Evolutionary conservation across 2,888 invertebrate species (phyloP).

Genomic region (Latrodectus elegans): DNA sequence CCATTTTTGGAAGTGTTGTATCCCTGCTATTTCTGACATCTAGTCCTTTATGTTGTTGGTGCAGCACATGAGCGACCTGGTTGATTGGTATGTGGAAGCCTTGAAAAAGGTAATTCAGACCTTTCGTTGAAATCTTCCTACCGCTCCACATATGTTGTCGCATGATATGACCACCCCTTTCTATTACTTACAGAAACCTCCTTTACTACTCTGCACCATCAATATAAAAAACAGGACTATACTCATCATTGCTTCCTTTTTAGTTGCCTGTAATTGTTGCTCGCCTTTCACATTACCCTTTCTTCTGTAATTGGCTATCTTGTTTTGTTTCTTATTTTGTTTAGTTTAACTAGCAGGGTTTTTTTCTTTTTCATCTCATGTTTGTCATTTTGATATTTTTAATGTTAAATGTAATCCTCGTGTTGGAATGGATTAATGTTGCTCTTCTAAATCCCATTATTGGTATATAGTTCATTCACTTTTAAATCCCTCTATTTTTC

Average conservation of each 20-base stretch:
- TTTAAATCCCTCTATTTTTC: too few relatives aligned
- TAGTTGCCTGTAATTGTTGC: not conserved
- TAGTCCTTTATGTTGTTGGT: slow-evolving; percentile 70
- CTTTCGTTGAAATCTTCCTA: slow-evolving; percentile 52
- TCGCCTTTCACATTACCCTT: not conserved
- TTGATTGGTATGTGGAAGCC: slow-evolving; percentile 71
- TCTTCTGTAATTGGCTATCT: too few relatives aligned
- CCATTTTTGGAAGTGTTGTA: slow-evolving; percentile 63
- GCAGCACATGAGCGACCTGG: slow-evolving; percentile 71
- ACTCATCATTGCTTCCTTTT: not conserved
- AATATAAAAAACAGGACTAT: slow-evolving; percentile 51
- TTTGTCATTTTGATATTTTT: not conserved
- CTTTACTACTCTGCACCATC: slow-evolving; percentile 52
- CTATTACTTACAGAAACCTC: slow-evolving; percentile 12
- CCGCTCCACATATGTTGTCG: slow-evolving; percentile 59
- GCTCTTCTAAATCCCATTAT: slow-evolving; percentile 21
- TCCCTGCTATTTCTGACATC: slow-evolving; percentile 69
- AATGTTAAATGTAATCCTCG: slow-evolving; percentile 8
- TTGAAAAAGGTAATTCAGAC: slow-evolving; percentile 70
- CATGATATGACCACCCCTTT: slow-evolving; percentile 38
- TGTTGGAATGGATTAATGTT: slow-evolving; percentile 42
- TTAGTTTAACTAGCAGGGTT: too few relatives aligned
- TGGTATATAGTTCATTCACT: not conserved
- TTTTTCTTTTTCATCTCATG: too few relatives aligned
- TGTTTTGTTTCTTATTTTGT: too few relatives aligned